Conservation (phyloP, 1,140 invertebrate species). For the Drosophila nannoptera region DNA sequence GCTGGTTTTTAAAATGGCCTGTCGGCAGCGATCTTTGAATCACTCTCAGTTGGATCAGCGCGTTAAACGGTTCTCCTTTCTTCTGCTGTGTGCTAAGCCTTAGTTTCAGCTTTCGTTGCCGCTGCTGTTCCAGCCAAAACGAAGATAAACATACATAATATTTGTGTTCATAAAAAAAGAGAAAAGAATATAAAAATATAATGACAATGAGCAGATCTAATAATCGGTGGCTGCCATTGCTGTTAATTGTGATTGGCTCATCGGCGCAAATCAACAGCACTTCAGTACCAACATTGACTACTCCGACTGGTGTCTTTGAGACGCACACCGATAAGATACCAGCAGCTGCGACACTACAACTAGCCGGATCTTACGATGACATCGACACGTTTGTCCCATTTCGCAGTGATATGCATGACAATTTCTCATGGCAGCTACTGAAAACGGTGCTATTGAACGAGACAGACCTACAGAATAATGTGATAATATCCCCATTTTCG, state of each 20-base stretch:
- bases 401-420: conserved; percentile 80
- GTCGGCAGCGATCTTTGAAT: conserved; percentile 44
- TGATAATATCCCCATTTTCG: conserved; percentile 89
- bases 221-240: conserved; percentile 23
- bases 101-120: conserved; percentile 16
- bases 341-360: not conserved
- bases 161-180: conserved; percentile 10
- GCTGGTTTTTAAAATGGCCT: conserved; percentile 71
- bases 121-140: conserved; percentile 22
- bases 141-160: conserved; percentile 29
- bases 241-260: conserved; percentile 27
- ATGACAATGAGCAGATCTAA: conserved; percentile 45
- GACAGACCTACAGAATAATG: conserved; percentile 80
- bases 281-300: conserved; percentile 57
- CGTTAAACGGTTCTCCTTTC: conserved; percentile 55
- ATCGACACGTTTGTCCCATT: conserved; percentile 81
- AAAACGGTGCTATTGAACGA: conserved; percentile 78
- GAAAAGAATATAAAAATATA: conserved; percentile 41
- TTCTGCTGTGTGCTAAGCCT: conserved; percentile 18
- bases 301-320: conserved; percentile 64
- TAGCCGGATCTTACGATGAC: conserved; percentile 61
- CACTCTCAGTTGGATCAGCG: conserved; percentile 64
- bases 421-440: conserved; percentile 83
- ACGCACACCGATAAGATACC: conserved; percentile 57
- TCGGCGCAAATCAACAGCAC: conserved; percentile 37